Evolutionary conservation across 2,797 vertebrate genomes (phyloP), one percentile per base, ranked within the genome.

Genomic region (Brotogeris chrysoptera): DNA sequence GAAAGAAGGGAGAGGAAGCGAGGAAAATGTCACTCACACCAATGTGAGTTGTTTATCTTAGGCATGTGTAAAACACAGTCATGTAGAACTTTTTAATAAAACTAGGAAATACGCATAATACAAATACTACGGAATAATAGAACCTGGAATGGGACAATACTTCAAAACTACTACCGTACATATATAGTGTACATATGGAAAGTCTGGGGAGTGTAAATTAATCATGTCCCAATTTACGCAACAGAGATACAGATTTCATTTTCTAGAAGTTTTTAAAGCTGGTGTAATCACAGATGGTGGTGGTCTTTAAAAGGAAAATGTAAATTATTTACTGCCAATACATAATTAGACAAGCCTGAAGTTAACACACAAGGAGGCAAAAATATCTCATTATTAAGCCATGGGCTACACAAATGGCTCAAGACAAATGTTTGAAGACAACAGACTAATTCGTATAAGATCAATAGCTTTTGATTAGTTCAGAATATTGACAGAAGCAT

Each of bases 361-460:
- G 68, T 70, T 91, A 66, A 24, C 20, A 34, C 28, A 15, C 25
- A 47, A 68, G 52, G 70, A 86, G 69, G 47, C 19, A 64, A 80
- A 89, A 86, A 55, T 60, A 66, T 2, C 47, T 71, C 38, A 10
- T 76, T 2, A 7, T 49, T 64, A 55, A 88, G 84, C 71, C 60
- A n/a, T 23, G 65, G 85, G 76, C 85, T 71, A 74, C 49, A 36
- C 81, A 88, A 91, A 90, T 47, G 52, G 44, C 38, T 52, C 2
- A 18, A 77, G 71, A 57, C 71, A 89, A 71, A 70, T 93, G 89
- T 66, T 66, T 47, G 81, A 71, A 91, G 69, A 64, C 36, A 55
- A 60, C 43, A 72, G 36, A 24, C 47, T 66, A 19, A 24, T 57
- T 81, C 34, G 16, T 44, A 0, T 59, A n/a, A 73, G 20, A 88